A percentile compares a stretch with the other conserved stretches of the same genome.
Conservation (phyloP, 2,888 invertebrate species). For the Nemapogon koenigi region DNA sequence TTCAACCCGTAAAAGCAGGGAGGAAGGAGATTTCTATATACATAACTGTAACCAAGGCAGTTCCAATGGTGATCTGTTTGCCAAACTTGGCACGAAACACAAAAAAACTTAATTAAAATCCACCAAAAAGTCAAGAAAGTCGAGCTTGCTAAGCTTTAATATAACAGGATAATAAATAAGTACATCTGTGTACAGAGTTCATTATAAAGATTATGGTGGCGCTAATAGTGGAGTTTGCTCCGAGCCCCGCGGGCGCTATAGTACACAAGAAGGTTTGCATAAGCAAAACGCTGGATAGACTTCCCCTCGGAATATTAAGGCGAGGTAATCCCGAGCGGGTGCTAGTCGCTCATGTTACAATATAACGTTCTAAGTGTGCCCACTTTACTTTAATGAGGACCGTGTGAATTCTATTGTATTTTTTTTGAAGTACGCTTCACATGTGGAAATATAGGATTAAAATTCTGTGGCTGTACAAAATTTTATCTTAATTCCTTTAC, state of each 20-base stretch:
- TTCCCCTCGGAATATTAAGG: constrained; percentile 10
- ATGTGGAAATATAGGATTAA: too few relatives aligned
- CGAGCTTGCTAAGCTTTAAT: constrained; percentile 8
- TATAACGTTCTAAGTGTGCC: constrained; percentile 4
- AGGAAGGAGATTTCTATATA: too few relatives aligned
- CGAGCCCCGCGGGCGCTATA: constrained; percentile 6
- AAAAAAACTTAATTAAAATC: too few relatives aligned
- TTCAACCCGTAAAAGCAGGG: too few relatives aligned
- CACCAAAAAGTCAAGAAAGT: too few relatives aligned
- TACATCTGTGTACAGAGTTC: constrained; percentile 8
- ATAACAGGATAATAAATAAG: constrained; percentile 5
- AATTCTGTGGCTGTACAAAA: too few relatives aligned
- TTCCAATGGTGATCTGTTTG: too few relatives aligned
- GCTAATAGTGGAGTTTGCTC: constrained; percentile 11
- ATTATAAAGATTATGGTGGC: constrained; percentile 10
- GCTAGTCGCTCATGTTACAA: constrained; percentile 8
- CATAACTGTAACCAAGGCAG: too few relatives aligned
- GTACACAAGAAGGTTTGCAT: constrained; percentile 10
- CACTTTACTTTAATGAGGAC: constrained; percentile 9
- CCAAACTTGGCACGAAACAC: too few relatives aligned
- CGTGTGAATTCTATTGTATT: constrained; percentile 5
- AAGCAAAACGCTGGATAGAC: too few relatives aligned
- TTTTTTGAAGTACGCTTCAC: too few relatives aligned
- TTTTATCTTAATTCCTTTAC: too few relatives aligned
- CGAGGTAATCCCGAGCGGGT: constrained; percentile 7